Conservation (phyloP, 2,113 vertebrate species). For the Madoqua kirkii region DNA sequence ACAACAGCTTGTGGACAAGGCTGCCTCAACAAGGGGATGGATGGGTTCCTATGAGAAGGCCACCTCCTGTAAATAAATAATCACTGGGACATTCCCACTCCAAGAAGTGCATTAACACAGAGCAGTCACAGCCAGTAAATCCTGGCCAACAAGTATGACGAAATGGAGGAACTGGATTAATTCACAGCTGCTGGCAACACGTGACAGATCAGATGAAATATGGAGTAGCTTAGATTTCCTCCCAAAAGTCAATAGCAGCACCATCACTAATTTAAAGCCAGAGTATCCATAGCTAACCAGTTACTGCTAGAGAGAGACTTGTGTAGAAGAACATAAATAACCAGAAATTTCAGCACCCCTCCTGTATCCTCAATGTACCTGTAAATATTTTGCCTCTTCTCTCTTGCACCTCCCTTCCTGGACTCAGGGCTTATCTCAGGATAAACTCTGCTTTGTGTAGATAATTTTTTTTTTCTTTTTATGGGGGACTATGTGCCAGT, state of each 20-base stretch:
- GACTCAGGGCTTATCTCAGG: background rate
- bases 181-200: background rate
- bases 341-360: background rate
- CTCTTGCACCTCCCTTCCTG: background rate
- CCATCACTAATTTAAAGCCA: slow-evolving; percentile 42
- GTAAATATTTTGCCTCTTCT: background rate
- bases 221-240: background rate
- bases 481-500: background rate
- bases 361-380: background rate
- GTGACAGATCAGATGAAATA: slow-evolving; percentile 45
- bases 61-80: slow-evolving; percentile 40
- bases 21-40: background rate
- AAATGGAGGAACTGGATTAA: background rate
- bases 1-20: background rate
- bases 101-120: background rate
- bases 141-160: background rate
- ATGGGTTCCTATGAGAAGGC: background rate
- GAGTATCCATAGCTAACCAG: background rate
- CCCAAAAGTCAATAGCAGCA: background rate
- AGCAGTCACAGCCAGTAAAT: slow-evolving; percentile 33
- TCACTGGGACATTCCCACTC: background rate
- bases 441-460: background rate
- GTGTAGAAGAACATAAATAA: slow-evolving; percentile 7
- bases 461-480: background rate
- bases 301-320: background rate